Base-by-base conservation (phyloP, 2,113 vertebrate species). In the Riparia riparia region DNA sequence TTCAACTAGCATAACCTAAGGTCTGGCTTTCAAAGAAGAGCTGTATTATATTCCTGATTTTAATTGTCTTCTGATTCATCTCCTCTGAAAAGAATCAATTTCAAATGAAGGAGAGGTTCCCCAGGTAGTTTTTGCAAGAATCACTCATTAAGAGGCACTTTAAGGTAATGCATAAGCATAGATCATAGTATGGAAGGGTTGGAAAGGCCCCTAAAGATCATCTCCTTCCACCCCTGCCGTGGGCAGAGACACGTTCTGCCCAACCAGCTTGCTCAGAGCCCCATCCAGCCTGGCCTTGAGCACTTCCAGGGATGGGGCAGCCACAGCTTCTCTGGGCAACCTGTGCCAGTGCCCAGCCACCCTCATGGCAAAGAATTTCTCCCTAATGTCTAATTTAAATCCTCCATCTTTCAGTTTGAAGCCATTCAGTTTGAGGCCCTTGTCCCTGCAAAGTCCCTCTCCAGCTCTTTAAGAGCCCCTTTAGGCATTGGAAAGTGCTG, bases 151-250 rank as follows among this genome's bases (percentile, higher is more conserved):
- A 60, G 45, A 51, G 13, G 22, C 17, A 3, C 3, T 34, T 84
- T 63, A 90, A 60, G 25, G 14, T 77, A 13, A 21, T 42, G 32
- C n/a, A 28, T 53, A 45, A 70, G 19, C 34, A 29, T 3, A 4
- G 15, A 25, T 50, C 26, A 25, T 11, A 29, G 29, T 64, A 26
- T n/a, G 37, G 37, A 9, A 37, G 58, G 15, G 26, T 31, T 54
- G 31, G 69, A 58, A 90, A 37, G 28, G 50, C 28, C 39, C 22
- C 58, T 49, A 44, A 42, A 49, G n/a, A 21, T 7, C 25, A 32
- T 18, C 74, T 28, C 0, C 0, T 53, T 49, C 16, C 49, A 57
- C 2, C 7, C 14, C 6, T 83, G 58, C 47, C 14, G 1, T 10
- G 53, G 24, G 41, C 73, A 68, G 34, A 53, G 60, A 9, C 39